A percentile compares a stretch with the other conserved stretches of the same genome.
Conservation (phyloP, 2,888 invertebrate genomes). For the Ornithoptera alexandrae region DNA sequence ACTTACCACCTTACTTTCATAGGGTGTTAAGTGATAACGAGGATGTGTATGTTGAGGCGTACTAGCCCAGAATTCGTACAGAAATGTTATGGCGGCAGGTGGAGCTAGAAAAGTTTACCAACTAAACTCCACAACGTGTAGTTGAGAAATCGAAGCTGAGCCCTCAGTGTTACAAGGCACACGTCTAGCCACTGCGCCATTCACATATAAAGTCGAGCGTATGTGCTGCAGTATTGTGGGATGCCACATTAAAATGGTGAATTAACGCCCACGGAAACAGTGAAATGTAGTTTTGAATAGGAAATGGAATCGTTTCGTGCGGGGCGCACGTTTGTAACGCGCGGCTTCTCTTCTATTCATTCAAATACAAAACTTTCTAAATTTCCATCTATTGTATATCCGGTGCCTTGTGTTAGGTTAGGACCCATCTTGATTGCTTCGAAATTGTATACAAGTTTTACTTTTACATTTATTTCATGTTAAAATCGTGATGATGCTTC, state of each 20-base stretch:
- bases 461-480: background rate
- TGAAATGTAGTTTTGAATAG: slow-evolving; percentile 23
- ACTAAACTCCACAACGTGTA: too few species aligned
- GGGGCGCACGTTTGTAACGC: slow-evolving; percentile 16
- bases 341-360: slow-evolving; percentile 4
- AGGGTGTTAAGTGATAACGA: too few species aligned
- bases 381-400: slow-evolving; percentile 13
- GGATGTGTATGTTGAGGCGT: too few species aligned
- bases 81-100: too few species aligned
- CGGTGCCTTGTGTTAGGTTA: slow-evolving; percentile 5
- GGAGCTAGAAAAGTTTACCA: too few species aligned
- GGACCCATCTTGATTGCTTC: slow-evolving; percentile 7
- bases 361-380: slow-evolving; percentile 20
- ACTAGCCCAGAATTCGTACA: too few species aligned
- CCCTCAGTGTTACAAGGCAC: too few species aligned
- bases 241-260: slow-evolving; percentile 15
- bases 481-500: background rate
- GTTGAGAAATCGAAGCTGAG: too few species aligned
- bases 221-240: slow-evolving; percentile 15
- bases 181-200: background rate
- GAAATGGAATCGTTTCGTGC: slow-evolving; percentile 19
- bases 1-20: too few species aligned
- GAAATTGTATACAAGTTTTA: slow-evolving; percentile 2
- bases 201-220: slow-evolving; percentile 1
- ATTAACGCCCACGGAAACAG: slow-evolving; percentile 19